Conservation (phyloP, 35 echinoderm and acorn worm genomes). For the Stichopus chloronotus region DNA sequence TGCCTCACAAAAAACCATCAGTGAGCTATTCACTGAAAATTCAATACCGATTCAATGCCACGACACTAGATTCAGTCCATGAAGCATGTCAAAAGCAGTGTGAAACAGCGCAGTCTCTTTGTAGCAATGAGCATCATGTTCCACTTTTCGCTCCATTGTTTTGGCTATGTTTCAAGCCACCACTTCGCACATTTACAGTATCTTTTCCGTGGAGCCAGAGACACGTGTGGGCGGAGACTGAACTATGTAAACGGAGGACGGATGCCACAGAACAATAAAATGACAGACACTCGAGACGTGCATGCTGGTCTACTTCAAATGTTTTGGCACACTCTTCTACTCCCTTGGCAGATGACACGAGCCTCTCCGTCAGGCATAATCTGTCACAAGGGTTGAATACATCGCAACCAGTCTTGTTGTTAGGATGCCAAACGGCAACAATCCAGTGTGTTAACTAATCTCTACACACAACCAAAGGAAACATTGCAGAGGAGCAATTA, state of each 20-base stretch:
- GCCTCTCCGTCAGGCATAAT: not conserved
- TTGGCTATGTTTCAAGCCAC: not conserved
- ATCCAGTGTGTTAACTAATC: not conserved
- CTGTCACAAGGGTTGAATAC: not conserved
- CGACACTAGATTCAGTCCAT: too few relatives aligned
- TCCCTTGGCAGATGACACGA: not conserved
- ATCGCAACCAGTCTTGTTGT: not conserved
- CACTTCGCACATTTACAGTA: not conserved
- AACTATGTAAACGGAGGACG: too few relatives aligned
- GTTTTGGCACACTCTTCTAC: too few relatives aligned
- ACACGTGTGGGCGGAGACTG: too few relatives aligned
- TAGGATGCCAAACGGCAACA: not conserved
- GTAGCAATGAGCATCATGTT: not conserved
- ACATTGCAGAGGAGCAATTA: too few relatives aligned
- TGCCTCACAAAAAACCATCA: too few relatives aligned
- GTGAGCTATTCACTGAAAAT: too few relatives aligned
- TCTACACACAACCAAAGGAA: not conserved
- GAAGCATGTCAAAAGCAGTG: not conserved
- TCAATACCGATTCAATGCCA: too few relatives aligned
- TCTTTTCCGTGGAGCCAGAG: too few relatives aligned
- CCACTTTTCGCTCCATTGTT: not conserved
- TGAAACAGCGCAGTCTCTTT: not conserved
- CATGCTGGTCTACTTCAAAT: too few relatives aligned
- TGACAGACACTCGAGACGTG: too few relatives aligned
- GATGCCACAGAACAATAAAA: too few relatives aligned